Conservation (phyloP, 2,888 invertebrate genomes). For the Caenorhabditis sulstoni region DNA sequence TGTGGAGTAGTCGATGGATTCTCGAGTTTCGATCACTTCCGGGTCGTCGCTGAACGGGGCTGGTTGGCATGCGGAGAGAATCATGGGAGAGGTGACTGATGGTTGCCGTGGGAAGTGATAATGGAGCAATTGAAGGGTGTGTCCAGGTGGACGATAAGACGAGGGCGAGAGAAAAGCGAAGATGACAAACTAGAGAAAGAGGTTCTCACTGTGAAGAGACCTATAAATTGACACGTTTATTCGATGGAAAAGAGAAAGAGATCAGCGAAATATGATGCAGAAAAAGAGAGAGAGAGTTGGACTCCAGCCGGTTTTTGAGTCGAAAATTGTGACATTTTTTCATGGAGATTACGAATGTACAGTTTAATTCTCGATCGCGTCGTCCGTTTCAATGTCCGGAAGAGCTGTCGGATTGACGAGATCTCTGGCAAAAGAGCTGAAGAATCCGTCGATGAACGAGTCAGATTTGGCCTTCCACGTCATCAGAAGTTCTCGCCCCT, state of each 20-base stretch:
- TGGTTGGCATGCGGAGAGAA: conserved; percentile 2
- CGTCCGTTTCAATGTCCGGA: background rate
- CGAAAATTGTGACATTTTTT: background rate
- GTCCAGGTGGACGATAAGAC: background rate
- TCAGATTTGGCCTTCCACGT: conserved; percentile 98
- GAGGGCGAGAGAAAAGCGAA: background rate
- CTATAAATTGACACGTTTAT: background rate
- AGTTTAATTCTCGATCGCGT: background rate
- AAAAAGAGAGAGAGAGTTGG: background rate
- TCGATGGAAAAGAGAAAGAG: background rate
- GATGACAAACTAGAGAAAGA: background rate
- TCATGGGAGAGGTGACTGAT: conserved; percentile 7
- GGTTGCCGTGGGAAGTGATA: background rate
- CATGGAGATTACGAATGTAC: background rate
- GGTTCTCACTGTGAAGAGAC: too few relatives aligned
- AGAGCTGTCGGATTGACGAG: conserved; percentile 43
- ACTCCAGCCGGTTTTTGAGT: background rate
- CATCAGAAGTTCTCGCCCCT: conserved; percentile 91
- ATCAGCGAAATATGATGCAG: background rate
- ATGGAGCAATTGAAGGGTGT: background rate
- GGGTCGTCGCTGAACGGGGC: conserved; percentile 58
- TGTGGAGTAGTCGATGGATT: conserved; percentile 86
- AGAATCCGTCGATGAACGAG: conserved; percentile 94
- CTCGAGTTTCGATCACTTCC: conserved; percentile 21
- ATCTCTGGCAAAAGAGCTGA: conserved; percentile 86